Percentiles rank a stretch among this genome's conserved stretches.
phyloP scores from a whole-genome alignment of 2,888 invertebrate species.

The Tipula lateralis region DNA sequence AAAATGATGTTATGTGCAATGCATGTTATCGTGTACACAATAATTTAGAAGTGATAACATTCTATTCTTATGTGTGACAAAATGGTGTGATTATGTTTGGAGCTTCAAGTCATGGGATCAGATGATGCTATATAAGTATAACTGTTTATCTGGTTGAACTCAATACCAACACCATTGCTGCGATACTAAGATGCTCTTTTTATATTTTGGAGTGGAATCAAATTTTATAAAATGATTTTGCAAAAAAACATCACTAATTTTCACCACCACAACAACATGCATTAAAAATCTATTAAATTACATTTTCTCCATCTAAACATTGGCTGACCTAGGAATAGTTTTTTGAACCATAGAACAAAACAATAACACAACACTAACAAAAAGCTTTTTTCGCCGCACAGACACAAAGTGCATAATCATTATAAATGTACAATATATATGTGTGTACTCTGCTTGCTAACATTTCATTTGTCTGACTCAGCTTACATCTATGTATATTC shows the following conservation, averaged over 20 bases:
- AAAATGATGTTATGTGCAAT: too few relatives aligned
- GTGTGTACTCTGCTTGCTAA: not conserved
- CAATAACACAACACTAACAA: not conserved
- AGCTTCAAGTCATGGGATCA: too few relatives aligned
- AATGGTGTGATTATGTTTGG: too few relatives aligned
- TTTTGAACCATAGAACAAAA: not conserved
- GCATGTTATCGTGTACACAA: too few relatives aligned
- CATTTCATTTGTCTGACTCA: slow-evolving; percentile 19
- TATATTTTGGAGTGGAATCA: not conserved
- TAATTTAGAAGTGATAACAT: too few relatives aligned
- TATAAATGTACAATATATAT: not conserved
- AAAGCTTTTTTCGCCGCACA: not conserved
- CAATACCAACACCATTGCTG: too few relatives aligned
- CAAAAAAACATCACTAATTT: not conserved
- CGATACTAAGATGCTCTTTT: too few relatives aligned
- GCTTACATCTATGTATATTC: not conserved
- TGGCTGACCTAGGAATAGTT: slow-evolving; percentile 19
- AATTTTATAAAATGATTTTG: not conserved
- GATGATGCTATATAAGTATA: too few relatives aligned
- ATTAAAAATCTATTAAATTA: not conserved
- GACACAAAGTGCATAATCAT: slow-evolving; percentile 24
- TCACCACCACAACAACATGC: not conserved
- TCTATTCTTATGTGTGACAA: too few relatives aligned
- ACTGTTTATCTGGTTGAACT: too few relatives aligned
- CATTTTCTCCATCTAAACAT: not conserved